These are phyloP conservation scores for Steinernema carpocapsae DNA, from an alignment of 2,888 invertebrate species.

Conservation along the genomic window DNA sequence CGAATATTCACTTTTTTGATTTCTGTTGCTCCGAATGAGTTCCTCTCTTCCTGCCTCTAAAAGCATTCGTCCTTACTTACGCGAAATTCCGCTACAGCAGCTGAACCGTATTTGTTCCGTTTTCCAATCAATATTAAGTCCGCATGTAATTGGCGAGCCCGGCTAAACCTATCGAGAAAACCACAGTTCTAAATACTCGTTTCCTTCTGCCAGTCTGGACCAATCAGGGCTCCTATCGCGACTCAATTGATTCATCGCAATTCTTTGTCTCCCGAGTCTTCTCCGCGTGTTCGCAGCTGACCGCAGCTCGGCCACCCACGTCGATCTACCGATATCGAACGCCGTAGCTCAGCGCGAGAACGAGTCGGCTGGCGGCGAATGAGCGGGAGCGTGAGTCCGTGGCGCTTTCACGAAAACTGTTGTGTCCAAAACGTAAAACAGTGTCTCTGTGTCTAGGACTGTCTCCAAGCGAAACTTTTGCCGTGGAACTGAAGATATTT, in stretches of 20 bases:
- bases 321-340: constrained; percentile 6
- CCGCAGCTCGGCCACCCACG: constrained; percentile 10
- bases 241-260: constrained; percentile 16
- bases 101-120: too few species aligned
- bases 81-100: too few species aligned
- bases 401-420: not conserved
- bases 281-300: constrained; percentile 6
- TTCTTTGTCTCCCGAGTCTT: not conserved
- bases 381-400: not conserved
- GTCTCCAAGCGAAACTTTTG: too few species aligned
- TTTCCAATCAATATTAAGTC: too few species aligned
- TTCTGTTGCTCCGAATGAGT: not conserved
- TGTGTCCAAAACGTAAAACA: not conserved
- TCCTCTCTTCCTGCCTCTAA: not conserved
- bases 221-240: not conserved
- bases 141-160: too few species aligned
- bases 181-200: too few species aligned
- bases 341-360: constrained; percentile 1
- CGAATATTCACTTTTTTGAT: not conserved
- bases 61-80: too few species aligned
- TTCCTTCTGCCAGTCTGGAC: too few species aligned
- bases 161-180: too few species aligned
- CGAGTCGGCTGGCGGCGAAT: not conserved
- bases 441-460: too few species aligned
- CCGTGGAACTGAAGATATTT: too few species aligned